A percentile compares a stretch with the other conserved stretches of the same genome.
Conservation (phyloP, 2,113 vertebrate genomes). For the Hydrochoerus hydrochaeris region DNA sequence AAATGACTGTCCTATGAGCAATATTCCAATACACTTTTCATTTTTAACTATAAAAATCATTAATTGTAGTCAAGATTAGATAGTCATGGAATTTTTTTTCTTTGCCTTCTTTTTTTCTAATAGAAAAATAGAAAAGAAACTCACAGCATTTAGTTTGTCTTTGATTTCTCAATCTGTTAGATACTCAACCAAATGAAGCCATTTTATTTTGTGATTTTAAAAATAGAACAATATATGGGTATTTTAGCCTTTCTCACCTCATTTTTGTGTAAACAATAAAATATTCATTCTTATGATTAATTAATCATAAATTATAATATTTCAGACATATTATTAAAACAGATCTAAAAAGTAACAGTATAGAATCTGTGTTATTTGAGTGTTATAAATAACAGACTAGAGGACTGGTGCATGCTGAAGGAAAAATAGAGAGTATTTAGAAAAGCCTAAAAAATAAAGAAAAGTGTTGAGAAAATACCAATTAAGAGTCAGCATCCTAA, state of each 20-base stretch:
- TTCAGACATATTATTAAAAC: not conserved
- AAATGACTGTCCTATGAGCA: not conserved
- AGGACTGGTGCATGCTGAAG: not conserved
- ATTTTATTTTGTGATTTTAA: not conserved
- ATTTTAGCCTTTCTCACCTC: not conserved
- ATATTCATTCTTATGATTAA: not conserved
- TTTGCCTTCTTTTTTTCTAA: not conserved
- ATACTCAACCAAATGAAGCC: not conserved
- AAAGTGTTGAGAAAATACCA: not conserved
- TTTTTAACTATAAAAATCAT: constrained; percentile 4
- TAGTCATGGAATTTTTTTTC: not conserved
- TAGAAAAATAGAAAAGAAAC: not conserved
- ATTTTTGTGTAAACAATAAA: not conserved
- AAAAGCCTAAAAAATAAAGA: not conserved
- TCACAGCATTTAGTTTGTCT: not conserved
- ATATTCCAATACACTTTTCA: not conserved
- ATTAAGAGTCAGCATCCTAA: not conserved
- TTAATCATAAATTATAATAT: not conserved
- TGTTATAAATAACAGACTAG: not conserved
- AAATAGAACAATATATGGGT: not conserved
- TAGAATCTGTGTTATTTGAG: not conserved
- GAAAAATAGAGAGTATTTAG: not conserved
- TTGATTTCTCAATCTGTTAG: not conserved
- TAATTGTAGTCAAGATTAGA: not conserved
- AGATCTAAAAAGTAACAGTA: not conserved